phyloP scores from a whole-genome alignment of 2,113 vertebrate species.

The Cheilinus undulatus region DNA sequence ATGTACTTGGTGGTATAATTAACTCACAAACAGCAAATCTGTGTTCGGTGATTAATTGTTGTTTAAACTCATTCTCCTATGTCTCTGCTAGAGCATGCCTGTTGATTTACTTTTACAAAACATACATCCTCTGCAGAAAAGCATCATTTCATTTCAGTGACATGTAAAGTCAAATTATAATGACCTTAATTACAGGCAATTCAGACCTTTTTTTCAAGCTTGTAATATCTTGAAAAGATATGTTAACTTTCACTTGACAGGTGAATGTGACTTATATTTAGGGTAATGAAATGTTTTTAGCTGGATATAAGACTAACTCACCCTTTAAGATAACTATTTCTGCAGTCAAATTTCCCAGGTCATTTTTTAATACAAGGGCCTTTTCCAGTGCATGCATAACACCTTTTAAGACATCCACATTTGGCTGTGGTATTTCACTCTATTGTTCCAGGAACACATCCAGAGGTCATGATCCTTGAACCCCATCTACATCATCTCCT shows the following conservation, averaged over 20 bases:
- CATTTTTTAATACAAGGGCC: neutral
- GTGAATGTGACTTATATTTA: no score
- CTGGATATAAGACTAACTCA: no score
- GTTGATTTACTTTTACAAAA: neutral
- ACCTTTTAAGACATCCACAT: neutral
- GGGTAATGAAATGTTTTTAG: no score
- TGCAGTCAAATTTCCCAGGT: no score
- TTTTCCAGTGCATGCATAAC: neutral
- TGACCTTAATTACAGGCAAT: no score
- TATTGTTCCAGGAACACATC: neutral
- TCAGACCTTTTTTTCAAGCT: no score
- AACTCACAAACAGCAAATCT: neutral
- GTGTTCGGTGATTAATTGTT: neutral
- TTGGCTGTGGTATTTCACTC: neutral
- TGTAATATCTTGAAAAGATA: no score
- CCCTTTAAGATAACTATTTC: no score
- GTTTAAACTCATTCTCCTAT: neutral
- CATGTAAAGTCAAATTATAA: no score
- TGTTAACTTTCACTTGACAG: no score
- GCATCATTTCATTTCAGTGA: no score
- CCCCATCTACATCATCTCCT: neutral
- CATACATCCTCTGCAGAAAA: no score
- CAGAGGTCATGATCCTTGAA: slow-evolving; percentile 4
- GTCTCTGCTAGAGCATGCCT: neutral
- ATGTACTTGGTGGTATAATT: neutral